Evolutionary conservation across 2,888 invertebrate genomes (phyloP), one percentile per base, ranked within the genome.

Genomic region (Neoaliturus tenellus): DNA sequence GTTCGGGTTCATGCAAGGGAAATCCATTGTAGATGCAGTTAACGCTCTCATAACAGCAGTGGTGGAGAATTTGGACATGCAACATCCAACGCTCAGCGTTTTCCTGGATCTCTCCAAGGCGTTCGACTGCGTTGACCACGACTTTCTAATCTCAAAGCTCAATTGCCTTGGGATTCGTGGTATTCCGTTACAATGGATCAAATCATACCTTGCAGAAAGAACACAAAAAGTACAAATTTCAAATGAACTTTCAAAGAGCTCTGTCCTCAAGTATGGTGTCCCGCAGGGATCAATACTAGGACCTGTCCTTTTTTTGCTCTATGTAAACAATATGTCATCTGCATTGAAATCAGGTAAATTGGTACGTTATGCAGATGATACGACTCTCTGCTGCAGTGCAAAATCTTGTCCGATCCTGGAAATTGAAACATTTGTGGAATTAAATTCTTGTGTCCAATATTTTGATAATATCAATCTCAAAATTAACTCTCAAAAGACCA

Each of bases 81-180:
- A n/a, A n/a, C n/a, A n/a, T n/a, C n/a, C n/a, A n/a, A n/a, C n/a
- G n/a, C n/a, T n/a, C n/a, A n/a, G n/a, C n/a, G n/a, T n/a, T n/a
- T n/a, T 25, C 31, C 41, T 44, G 25, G 82, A 82, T 39, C 33
- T 82, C 25, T 69, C 69, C 14, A 82, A 82, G 31, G 82, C 82
- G 23, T 82, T 82, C 44, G 82, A 82, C 48, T 31, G 31, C 73
- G 71, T 82, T 73, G 82, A 82, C 20, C 44, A 41, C 35, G 25
- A 73, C 12, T 35, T 41, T 23, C 82, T 82, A 17, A 23, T 82
- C 8, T 48, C 20, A 20, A 82, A 82, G 39, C 71, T 82, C 2
- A 12, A 23, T 23, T 20, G 20, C 58, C 20, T n/a, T 33, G 71
- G 71, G 39, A n/a, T 71, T 6, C 31, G 71, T 14, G 71, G 71